Evolutionary conservation across 1,140 invertebrate species (phyloP).

Genomic region (Eufriesea mexicana): DNA sequence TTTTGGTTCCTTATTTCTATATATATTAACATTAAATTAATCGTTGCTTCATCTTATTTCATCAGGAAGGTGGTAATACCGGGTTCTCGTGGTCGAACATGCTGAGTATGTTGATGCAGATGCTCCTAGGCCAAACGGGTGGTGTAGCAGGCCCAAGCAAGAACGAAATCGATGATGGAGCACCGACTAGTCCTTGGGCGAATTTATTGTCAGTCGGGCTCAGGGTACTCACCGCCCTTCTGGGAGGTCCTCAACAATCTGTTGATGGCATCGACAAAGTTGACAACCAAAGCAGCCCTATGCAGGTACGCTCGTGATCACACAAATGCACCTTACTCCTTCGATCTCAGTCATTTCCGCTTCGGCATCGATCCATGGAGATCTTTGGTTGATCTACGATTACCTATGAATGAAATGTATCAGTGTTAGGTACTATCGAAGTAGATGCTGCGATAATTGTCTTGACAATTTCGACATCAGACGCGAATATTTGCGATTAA

Average conservation of each 20-base stretch:
- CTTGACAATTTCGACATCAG: background rate
- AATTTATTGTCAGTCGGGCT: constrained; percentile 91
- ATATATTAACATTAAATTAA: background rate
- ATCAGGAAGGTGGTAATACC: constrained; percentile 83
- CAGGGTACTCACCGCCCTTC: constrained; percentile 91
- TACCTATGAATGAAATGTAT: background rate
- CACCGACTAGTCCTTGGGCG: constrained; percentile 91
- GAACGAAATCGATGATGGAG: constrained; percentile 87
- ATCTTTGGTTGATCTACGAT: background rate
- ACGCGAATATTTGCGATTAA: background rate
- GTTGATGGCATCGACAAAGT: constrained; percentile 94
- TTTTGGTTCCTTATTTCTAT: background rate
- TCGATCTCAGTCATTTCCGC: constrained; percentile 18
- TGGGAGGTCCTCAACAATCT: constrained; percentile 87
- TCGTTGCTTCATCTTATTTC: background rate
- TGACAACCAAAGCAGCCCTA: constrained; percentile 90
- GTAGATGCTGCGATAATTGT: background rate
- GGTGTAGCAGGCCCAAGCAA: constrained; percentile 88
- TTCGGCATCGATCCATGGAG: background rate
- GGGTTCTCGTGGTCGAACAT: constrained; percentile 94
- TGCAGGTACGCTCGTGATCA: constrained; percentile 87
- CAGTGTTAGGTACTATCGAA: no score
- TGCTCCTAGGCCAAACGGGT: constrained; percentile 87
- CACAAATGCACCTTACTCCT: no score
- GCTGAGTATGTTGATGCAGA: constrained; percentile 92